Conservation (phyloP, 2,888 invertebrate species). For the Nemapogon koenigi region DNA sequence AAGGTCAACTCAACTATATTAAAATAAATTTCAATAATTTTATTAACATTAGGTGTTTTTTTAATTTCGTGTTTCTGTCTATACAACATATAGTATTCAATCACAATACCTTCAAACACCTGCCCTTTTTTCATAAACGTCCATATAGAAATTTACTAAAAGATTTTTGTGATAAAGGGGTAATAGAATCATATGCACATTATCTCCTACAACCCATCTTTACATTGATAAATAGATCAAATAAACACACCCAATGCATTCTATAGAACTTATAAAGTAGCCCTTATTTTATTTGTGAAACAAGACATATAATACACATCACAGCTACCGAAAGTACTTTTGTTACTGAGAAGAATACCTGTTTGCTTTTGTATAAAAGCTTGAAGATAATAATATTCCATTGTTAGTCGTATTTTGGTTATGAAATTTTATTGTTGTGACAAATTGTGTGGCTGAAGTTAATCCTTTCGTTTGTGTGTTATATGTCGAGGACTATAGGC, state of each 20-base stretch:
- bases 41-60: too few species aligned
- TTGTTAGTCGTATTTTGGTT: constrained; percentile 53
- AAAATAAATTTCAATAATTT: too few species aligned
- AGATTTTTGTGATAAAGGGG: constrained; percentile 37
- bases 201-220: constrained; percentile 51
- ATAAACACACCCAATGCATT: constrained; percentile 35
- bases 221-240: constrained; percentile 50
- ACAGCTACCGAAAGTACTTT: constrained; percentile 56
- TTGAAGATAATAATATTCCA: constrained; percentile 29
- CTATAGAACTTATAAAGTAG: constrained; percentile 53
- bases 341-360: constrained; percentile 41
- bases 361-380: constrained; percentile 39
- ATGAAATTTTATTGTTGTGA: constrained; percentile 56
- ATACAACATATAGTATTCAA: too few species aligned
- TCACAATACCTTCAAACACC: too few species aligned
- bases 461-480: constrained; percentile 33
- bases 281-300: constrained; percentile 55
- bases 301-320: constrained; percentile 50
- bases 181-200: constrained; percentile 45
- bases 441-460: constrained; percentile 50
- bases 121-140: too few species aligned
- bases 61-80: too few species aligned
- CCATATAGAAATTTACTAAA: too few species aligned
- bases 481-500: not conserved
- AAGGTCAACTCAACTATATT: too few species aligned